Conservation (phyloP, 2,113 vertebrate genomes). For the Merops nubicus region DNA sequence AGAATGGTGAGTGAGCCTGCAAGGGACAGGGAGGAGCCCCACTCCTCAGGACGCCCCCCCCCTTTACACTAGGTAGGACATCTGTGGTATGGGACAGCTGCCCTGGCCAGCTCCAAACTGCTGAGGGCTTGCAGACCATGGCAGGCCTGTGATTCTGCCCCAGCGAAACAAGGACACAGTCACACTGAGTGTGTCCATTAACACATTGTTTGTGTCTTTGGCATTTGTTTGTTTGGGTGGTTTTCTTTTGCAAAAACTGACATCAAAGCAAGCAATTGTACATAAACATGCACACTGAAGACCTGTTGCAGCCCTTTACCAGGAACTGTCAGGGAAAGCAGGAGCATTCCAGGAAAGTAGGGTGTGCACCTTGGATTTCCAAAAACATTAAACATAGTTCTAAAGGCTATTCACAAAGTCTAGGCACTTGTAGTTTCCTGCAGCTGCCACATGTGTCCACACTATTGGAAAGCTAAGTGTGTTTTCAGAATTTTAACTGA, state of each 20-base stretch:
- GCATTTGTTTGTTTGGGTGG: no score
- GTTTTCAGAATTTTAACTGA: neutral
- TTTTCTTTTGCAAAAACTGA: neutral
- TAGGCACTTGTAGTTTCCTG: neutral
- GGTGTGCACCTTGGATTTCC: neutral
- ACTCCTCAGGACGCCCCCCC: no score
- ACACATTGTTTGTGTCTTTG: neutral
- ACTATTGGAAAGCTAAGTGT: rapidly evolving
- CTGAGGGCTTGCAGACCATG: no score
- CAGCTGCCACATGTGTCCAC: neutral
- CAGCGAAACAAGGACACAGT: neutral
- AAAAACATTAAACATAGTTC: neutral
- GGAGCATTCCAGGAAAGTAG: neutral
- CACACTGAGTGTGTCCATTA: neutral
- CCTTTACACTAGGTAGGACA: no score
- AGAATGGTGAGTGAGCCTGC: no score
- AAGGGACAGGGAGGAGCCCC: no score
- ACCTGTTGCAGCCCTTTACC: neutral
- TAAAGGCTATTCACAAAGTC: neutral
- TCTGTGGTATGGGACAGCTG: no score
- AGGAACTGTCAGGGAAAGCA: neutral
- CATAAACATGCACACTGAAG: neutral
- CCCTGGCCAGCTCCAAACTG: no score
- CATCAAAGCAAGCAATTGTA: neutral
- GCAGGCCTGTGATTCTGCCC: no score